phyloP scores from a whole-genome alignment of 2,113 vertebrate genomes.

The Muntiacus muntjak region DNA sequence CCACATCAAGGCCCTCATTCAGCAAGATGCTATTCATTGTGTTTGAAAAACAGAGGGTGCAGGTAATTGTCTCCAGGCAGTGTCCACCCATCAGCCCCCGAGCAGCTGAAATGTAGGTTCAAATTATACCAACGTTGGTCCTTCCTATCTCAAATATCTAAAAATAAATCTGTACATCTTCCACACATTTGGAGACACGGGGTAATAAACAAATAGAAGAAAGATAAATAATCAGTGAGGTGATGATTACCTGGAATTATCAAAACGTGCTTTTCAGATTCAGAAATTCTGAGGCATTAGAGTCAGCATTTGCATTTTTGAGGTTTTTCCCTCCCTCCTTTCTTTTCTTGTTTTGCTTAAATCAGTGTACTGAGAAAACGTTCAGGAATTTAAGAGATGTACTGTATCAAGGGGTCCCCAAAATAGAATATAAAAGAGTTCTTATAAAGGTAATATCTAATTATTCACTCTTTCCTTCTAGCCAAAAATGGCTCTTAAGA shows the following conservation, averaged over 20 bases:
- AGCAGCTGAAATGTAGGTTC: conserved; percentile 42
- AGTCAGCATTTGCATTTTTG: not conserved
- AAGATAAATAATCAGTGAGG: not conserved
- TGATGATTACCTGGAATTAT: not conserved
- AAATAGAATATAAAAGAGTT: conserved; percentile 33
- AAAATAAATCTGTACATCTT: conserved; percentile 46
- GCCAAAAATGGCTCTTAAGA: not conserved
- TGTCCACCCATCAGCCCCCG: not conserved
- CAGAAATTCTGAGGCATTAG: not conserved
- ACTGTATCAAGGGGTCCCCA: not conserved
- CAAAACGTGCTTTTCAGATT: conserved; percentile 6
- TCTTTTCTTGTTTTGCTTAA: not conserved
- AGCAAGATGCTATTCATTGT: conserved; percentile 31
- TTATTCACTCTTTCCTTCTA: not conserved
- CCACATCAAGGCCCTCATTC: conserved; percentile 43
- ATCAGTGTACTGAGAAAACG: not conserved
- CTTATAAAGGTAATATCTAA: not conserved
- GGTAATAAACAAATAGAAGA: not conserved
- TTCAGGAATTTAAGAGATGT: not conserved
- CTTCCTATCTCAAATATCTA: conserved; percentile 41
- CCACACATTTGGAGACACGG: not conserved
- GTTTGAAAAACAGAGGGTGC: conserved; percentile 26
- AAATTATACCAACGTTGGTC: not conserved
- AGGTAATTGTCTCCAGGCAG: not conserved
- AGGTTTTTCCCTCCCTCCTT: not conserved